phyloP scores from a whole-genome alignment of 1,140 invertebrate genomes.

The Metaphire vulgaris region DNA sequence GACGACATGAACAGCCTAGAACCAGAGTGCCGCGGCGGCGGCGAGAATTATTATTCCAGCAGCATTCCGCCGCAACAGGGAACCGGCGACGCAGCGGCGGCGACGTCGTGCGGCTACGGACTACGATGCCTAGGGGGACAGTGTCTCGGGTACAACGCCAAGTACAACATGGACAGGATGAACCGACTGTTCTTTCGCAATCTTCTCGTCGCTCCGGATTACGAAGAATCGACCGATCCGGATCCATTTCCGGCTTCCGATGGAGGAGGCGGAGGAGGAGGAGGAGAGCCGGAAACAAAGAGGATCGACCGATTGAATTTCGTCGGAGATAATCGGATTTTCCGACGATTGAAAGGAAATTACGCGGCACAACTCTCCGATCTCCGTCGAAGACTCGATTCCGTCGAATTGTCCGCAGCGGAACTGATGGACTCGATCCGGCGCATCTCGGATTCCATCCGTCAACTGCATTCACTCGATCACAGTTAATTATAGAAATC shows the following conservation, averaged over 20 bases:
- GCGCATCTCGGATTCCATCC: no score
- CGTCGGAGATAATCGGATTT: not conserved
- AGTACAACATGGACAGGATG: conserved; percentile 44
- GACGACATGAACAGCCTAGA: conserved; percentile 48
- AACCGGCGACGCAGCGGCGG: conserved; percentile 6
- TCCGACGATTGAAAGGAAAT: not conserved
- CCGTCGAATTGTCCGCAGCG: not conserved
- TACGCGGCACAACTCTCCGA: not conserved
- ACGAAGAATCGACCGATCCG: not conserved
- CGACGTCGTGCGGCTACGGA: conserved; percentile 37
- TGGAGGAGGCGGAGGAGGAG: not conserved
- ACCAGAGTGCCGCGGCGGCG: conserved; percentile 36
- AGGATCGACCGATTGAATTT: not conserved
- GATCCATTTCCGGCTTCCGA: not conserved
- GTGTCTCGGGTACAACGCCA: conserved; percentile 46
- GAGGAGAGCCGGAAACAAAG: not conserved
- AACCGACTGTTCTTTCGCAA: conserved; percentile 42
- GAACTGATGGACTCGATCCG: no score
- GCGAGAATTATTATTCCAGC: not conserved
- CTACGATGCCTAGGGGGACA: conserved; percentile 38
- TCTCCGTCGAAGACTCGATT: not conserved
- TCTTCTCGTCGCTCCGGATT: conserved; percentile 32
- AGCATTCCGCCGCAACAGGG: not conserved
- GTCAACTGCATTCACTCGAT: no score
- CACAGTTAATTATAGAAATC: no score